phyloP scores from a whole-genome alignment of 1,140 invertebrate genomes.

The Camponotus pennsylvanicus region DNA sequence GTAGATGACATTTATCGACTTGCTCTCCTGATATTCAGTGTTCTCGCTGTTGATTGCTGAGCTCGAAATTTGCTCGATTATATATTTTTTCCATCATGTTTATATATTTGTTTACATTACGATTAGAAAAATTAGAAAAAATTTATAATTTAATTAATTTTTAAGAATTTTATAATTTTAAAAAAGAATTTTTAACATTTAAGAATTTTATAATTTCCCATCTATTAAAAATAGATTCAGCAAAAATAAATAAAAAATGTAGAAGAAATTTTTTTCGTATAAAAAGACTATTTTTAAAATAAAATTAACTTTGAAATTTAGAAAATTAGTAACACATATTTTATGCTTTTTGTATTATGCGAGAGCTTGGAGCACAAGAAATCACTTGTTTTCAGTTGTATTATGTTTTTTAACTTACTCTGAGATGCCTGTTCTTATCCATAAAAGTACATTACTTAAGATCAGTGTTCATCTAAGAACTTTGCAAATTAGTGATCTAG shows the following conservation, averaged over 20 bases:
- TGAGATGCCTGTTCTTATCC: too few relatives aligned
- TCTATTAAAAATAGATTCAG: not conserved
- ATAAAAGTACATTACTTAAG: not conserved
- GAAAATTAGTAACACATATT: too few relatives aligned
- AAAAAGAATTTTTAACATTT: too few relatives aligned
- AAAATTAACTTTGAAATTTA: too few relatives aligned
- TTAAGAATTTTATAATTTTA: too few relatives aligned
- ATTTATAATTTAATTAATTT: not conserved
- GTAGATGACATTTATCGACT: constrained; percentile 57
- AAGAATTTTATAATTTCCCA: not conserved
- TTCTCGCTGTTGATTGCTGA: not conserved
- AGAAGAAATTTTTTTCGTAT: not conserved
- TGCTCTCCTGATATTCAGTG: constrained; percentile 29
- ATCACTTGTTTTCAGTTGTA: too few relatives aligned
- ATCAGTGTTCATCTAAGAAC: not conserved
- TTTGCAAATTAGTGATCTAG: constrained; percentile 18
- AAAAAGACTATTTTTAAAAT: too few relatives aligned
- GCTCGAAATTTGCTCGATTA: not conserved
- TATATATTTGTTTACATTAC: not conserved
- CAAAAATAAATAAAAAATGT: not conserved
- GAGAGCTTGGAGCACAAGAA: too few relatives aligned
- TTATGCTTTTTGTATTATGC: too few relatives aligned
- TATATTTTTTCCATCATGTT: not conserved
- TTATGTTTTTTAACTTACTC: too few relatives aligned
- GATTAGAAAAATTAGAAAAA: not conserved